Evolutionary conservation across 2,888 invertebrate species (phyloP).

Genomic region (Strigamia transsilvanica): DNA sequence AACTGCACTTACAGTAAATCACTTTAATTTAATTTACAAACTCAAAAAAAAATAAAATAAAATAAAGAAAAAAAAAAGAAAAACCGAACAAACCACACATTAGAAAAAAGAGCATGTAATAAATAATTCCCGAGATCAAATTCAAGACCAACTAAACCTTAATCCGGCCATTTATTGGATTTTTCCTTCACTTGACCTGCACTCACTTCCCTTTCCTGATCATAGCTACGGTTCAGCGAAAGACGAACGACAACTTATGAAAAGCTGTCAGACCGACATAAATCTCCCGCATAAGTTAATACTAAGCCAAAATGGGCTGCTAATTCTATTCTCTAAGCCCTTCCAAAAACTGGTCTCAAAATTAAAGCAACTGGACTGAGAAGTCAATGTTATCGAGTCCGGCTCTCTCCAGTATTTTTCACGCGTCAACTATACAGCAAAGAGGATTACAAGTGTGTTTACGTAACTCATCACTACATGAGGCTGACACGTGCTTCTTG

Average conservation of each 20-base stretch:
- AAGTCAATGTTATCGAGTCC: too few species aligned
- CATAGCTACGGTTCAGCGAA: background rate
- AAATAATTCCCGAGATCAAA: background rate
- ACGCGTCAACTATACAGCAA: background rate
- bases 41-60: too few species aligned
- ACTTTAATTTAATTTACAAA: background rate
- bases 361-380: background rate
- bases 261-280: background rate
- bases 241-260: background rate
- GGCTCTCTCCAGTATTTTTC: background rate
- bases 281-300: background rate
- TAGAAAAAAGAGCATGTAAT: background rate
- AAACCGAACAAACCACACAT: too few species aligned
- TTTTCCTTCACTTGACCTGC: conserved; percentile 3
- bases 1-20: background rate
- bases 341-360: background rate
- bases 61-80: too few species aligned
- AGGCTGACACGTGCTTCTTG: background rate
- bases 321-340: background rate
- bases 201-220: conserved; percentile 8
- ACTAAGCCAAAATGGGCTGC: conserved; percentile 2
- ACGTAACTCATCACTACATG: background rate
- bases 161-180: conserved; percentile 8
- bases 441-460: background rate
- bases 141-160: conserved; percentile 2